Percentiles rank a stretch among this genome's conserved stretches.
phyloP scores from a whole-genome alignment of 2,888 invertebrate species.

The Mesorhabditis sp. region DNA sequence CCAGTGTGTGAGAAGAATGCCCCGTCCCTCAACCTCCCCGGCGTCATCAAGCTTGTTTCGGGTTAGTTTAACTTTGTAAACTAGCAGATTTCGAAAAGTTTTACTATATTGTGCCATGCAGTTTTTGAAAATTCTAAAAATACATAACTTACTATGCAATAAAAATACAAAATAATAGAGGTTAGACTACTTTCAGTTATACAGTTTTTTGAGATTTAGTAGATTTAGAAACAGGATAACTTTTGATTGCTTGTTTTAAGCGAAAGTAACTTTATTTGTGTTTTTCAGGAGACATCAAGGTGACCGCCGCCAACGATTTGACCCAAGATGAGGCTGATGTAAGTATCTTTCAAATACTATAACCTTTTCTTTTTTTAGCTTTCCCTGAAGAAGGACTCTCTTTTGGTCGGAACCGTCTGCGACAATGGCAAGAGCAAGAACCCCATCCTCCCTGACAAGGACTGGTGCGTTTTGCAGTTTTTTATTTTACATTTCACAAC shows the following conservation, averaged over 20 bases:
- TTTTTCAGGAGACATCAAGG: constrained; percentile 4
- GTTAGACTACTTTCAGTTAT: too few species aligned
- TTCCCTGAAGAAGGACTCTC: constrained; percentile 19
- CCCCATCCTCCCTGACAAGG: constrained; percentile 22
- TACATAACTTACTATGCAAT: too few species aligned
- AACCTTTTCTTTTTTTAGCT: constrained; percentile 8
- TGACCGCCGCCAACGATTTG: background rate
- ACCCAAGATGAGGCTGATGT: background rate
- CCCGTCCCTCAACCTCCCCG: constrained; percentile 21
- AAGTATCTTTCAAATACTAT: background rate
- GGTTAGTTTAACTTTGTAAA: constrained; percentile 8
- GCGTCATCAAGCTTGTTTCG: constrained; percentile 19
- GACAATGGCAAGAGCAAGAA: constrained; percentile 26
- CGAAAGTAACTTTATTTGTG: constrained; percentile 12
- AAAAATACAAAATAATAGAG: too few species aligned
- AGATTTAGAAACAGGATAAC: too few species aligned
- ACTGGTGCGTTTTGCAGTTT: constrained; percentile 15
- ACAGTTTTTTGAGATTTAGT: too few species aligned
- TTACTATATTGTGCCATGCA: background rate
- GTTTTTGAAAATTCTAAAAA: too few species aligned
- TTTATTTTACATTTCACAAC: background rate
- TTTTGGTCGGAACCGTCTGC: constrained; percentile 21
- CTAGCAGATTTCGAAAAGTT: background rate
- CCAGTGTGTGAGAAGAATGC: constrained; percentile 20
- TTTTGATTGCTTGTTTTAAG: constrained; percentile 13